Evolutionary conservation across 2,113 vertebrate genomes (phyloP), one percentile per base, ranked within the genome.

Genomic region (Phaetusa simplex): DNA sequence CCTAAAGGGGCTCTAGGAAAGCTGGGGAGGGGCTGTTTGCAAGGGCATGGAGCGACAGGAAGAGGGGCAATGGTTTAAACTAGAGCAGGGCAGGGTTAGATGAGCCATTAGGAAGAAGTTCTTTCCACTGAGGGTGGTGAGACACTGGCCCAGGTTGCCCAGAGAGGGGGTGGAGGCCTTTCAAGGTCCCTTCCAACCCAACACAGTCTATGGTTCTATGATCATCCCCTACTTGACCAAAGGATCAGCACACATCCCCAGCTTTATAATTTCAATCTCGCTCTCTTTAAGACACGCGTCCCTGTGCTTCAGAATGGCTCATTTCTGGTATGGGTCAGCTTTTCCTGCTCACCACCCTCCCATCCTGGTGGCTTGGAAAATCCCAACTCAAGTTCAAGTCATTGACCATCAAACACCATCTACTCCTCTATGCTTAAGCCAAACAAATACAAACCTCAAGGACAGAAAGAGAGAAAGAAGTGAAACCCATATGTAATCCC

Each of bases 201-300:
- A 43, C 43, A 18, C 43, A 43, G 6, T 43, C 43, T 43, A 4
- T 42, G 42, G 11, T 42, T 42, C 42, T 2, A 43, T 8, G 32
- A 56, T 36, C 80, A 30, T 14, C 36, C 32, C 1, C 0, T 8
- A 1, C 4, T 55, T 58, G 23, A 71, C 29, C 29, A 22, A 50
- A n/a, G 42, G 29, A 26, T 15, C 12, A 2, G 55, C 45, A 18
- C 38, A 29, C 5, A 2, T 9, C 71, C n/a, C 3, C 52, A 58
- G 27, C 9, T 9, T 49, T 64, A 5, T 22, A 19, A 32, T 13
- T 81, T 40, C 47, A 4, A 1, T 19, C 73, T 56, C 30, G 2
- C 5, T 29, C n/a, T 43, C 11, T 0, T 40, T 17, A 12, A 67
- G 21, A 83, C 15, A 14, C 20, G 6, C n/a, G 42, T 65, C 74